Percentiles rank a stretch among this genome's conserved stretches.
Conservation (phyloP, 2,797 vertebrate species). For the Chloroceryle amazona region DNA sequence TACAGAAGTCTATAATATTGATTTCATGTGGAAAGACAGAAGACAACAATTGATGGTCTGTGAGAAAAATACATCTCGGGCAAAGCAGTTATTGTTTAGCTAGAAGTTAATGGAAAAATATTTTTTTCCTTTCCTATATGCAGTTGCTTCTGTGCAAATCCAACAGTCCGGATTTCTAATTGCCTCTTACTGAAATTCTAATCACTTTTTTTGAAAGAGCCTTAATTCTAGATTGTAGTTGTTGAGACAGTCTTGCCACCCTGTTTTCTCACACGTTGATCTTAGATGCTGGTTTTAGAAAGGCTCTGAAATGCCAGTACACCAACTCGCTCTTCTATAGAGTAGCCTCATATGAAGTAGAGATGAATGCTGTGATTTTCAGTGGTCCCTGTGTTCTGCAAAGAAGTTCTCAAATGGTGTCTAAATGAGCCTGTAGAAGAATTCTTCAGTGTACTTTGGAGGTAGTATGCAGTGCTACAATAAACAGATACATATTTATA, state of each 20-base stretch:
- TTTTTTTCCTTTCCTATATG: neutral
- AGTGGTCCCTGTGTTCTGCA: rapidly evolving
- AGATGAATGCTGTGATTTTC: neutral
- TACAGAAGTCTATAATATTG: neutral
- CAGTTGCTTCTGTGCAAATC: neutral
- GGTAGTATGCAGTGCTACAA: neutral
- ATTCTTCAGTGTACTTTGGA: neutral
- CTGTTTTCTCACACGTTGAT: rapidly evolving
- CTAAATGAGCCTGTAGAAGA: neutral
- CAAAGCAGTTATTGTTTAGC: neutral
- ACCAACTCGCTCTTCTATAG: neutral
- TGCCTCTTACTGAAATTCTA: neutral
- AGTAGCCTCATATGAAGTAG: neutral
- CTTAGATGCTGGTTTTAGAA: neutral
- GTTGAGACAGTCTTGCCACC: neutral
- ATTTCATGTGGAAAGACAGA: neutral
- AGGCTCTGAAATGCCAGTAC: neutral
- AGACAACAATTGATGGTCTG: neutral
- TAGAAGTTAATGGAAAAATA: neutral
- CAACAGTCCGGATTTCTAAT: neutral
- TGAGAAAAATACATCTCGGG: neutral
- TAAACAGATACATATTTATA: neutral
- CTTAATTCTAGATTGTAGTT: neutral
- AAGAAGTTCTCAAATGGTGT: neutral
- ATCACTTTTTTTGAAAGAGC: neutral